Evolutionary conservation across 2,888 invertebrate genomes (phyloP).

Genomic region (Gastracanthus pulcherrimus): DNA sequence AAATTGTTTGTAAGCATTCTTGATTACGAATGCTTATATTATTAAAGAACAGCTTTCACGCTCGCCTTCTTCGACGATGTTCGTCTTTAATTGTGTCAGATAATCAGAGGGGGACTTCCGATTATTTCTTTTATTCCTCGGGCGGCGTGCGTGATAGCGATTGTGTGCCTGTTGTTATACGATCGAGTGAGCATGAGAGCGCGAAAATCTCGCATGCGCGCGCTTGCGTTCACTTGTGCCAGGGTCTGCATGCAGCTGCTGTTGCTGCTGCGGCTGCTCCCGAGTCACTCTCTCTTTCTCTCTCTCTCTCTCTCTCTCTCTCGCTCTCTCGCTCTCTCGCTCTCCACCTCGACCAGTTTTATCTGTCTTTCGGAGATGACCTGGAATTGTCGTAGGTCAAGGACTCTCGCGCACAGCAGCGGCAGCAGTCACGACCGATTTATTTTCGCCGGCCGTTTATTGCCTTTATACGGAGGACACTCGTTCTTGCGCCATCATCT

Average conservation of each 20-base stretch:
- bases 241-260: not conserved
- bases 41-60: not conserved
- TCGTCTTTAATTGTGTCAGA: constrained; percentile 46
- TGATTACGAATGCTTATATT: no score
- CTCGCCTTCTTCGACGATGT: not conserved
- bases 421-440: constrained; percentile 32
- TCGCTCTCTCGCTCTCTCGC: constrained; percentile 1
- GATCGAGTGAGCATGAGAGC: not conserved
- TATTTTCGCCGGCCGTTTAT: constrained; percentile 52
- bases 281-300: not conserved
- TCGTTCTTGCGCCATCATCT: constrained; percentile 2
- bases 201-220: constrained; percentile 43
- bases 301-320: not conserved
- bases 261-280: no score
- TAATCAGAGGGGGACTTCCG: constrained; percentile 26
- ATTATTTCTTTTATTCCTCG: constrained; percentile 36
- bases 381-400: constrained; percentile 62
- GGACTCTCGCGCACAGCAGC: constrained; percentile 36
- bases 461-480: constrained; percentile 56
- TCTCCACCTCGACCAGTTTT: constrained; percentile 40
- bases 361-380: constrained; percentile 57
- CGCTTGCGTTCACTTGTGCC: constrained; percentile 37
- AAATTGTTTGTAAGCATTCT: no score
- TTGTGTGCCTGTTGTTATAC: not conserved
- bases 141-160: not conserved